phyloP scores from a whole-genome alignment of 2,888 invertebrate species.

The Eupithecia insigniata region DNA sequence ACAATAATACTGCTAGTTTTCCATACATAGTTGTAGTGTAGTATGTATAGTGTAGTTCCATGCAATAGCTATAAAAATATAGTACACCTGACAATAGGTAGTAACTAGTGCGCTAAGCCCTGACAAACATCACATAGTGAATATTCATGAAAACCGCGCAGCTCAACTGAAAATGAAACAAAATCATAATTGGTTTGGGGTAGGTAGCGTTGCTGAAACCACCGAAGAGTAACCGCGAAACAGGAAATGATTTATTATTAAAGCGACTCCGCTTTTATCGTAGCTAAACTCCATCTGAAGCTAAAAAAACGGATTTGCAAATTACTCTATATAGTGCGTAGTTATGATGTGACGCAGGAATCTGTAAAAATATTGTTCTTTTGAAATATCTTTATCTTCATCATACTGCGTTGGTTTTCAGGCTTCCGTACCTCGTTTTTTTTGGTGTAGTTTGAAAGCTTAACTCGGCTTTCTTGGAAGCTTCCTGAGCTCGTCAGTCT shows the following conservation, averaged over 20 bases:
- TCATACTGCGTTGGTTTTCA: background rate
- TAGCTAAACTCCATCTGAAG: slow-evolving; percentile 33
- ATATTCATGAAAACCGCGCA: slow-evolving; percentile 29
- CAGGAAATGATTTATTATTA: slow-evolving; percentile 52
- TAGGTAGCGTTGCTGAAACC: slow-evolving; percentile 24
- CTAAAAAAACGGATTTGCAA: background rate
- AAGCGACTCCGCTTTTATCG: slow-evolving; percentile 58
- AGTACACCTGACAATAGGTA: slow-evolving; percentile 9
- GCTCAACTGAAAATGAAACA: slow-evolving; percentile 26
- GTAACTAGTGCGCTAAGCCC: slow-evolving; percentile 13
- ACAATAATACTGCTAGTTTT: background rate
- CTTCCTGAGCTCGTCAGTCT: slow-evolving; percentile 49
- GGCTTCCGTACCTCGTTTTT: background rate
- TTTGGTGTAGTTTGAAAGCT: slow-evolving; percentile 31
- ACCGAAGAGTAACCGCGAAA: slow-evolving; percentile 22
- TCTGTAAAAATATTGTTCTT: background rate
- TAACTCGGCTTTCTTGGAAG: slow-evolving; percentile 46
- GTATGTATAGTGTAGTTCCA: too few relatives aligned
- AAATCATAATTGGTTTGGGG: slow-evolving; percentile 22
- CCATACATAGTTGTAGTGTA: too few relatives aligned
- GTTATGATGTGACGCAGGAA: background rate
- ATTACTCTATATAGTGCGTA: background rate
- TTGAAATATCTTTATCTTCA: background rate
- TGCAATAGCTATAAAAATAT: slow-evolving; percentile 8
- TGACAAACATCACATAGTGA: slow-evolving; percentile 19